A percentile compares a stretch with the other conserved stretches of the same genome.
Evolutionary conservation across 2,888 invertebrate species (phyloP).

Genomic region (Oscheius sp.): DNA sequence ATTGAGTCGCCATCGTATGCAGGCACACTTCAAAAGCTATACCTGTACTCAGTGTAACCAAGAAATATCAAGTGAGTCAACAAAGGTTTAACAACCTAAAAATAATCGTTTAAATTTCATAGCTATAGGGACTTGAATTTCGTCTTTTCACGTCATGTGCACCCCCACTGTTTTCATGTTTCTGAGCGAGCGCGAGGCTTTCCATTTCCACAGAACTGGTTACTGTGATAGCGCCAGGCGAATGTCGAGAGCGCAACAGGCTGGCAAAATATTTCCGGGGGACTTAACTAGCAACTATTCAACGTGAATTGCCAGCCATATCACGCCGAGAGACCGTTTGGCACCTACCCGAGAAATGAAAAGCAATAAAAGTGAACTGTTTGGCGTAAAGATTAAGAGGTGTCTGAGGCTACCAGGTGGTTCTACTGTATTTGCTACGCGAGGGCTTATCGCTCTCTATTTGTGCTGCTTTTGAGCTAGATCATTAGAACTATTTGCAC

Average conservation of each 20-base stretch:
- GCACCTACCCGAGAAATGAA: neutral
- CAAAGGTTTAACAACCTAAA: too few relatives aligned
- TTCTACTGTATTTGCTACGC: slow-evolving; percentile 1
- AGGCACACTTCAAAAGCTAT: slow-evolving; percentile 70
- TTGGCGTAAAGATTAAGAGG: slow-evolving; percentile 11
- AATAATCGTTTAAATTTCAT: neutral
- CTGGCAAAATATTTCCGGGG: slow-evolving; percentile 31
- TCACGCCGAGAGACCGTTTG: neutral
- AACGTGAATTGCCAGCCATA: slow-evolving; percentile 5
- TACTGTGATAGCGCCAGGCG: slow-evolving; percentile 32
- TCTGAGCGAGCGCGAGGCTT: slow-evolving; percentile 30
- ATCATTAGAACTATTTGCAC: slow-evolving; percentile 26
- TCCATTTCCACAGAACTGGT: slow-evolving; percentile 32
- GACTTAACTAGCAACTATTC: slow-evolving; percentile 22
- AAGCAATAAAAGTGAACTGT: neutral
- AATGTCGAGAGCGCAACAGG: slow-evolving; percentile 19
- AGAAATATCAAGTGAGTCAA: slow-evolving; percentile 69
- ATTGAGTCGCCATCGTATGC: slow-evolving; percentile 70
- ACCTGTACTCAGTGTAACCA: slow-evolving; percentile 69
- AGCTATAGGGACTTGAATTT: slow-evolving; percentile 1
- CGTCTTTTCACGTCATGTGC: slow-evolving; percentile 29
- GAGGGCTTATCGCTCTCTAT: slow-evolving; percentile 25
- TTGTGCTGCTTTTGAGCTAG: slow-evolving; percentile 25
- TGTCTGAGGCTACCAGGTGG: slow-evolving; percentile 13
- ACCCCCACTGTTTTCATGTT: slow-evolving; percentile 30